These are phyloP conservation scores for Charina bottae DNA, from an alignment of 2,113 vertebrate species.

Conservation along the genomic window DNA sequence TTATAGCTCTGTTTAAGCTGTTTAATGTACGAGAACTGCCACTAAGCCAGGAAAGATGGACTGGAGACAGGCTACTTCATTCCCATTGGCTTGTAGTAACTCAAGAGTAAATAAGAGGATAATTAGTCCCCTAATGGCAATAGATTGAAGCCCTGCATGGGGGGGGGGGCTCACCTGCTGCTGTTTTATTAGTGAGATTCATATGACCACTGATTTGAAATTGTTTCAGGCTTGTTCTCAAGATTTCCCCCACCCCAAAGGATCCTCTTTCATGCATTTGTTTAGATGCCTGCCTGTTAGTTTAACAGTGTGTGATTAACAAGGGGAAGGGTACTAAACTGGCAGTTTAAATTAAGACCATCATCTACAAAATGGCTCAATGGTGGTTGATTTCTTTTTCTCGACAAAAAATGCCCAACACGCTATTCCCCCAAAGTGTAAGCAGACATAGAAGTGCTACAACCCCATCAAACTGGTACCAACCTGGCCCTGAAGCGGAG, in stretches of 20 bases:
- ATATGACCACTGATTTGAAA: not conserved
- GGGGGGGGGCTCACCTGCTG: not conserved
- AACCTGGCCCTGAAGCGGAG: not conserved
- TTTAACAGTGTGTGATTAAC: not conserved
- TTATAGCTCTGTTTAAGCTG: constrained; percentile 5
- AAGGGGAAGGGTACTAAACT: not conserved
- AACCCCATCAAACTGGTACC: not conserved
- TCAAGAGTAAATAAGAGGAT: constrained; percentile 7
- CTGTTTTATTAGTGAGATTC: not conserved
- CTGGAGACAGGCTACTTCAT: not conserved
- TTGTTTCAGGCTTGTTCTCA: not conserved
- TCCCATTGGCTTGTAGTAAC: not conserved
- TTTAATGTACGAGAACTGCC: constrained; percentile 24
- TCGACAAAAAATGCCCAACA: not conserved
- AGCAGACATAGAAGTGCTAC: not conserved
- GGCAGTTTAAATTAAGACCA: not conserved
- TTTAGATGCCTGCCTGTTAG: not conserved
- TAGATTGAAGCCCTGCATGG: not conserved
- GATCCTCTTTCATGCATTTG: not conserved
- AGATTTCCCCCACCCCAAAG: not conserved
- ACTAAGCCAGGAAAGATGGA: constrained; percentile 6
- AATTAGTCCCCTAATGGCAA: constrained; percentile 21
- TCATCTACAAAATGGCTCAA: not conserved
- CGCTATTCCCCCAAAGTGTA: not conserved
- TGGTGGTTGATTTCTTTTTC: too few relatives aligned